These are phyloP conservation scores for Leptopilina boulardi DNA, from an alignment of 1,140 invertebrate species.

Conservation along the genomic window DNA sequence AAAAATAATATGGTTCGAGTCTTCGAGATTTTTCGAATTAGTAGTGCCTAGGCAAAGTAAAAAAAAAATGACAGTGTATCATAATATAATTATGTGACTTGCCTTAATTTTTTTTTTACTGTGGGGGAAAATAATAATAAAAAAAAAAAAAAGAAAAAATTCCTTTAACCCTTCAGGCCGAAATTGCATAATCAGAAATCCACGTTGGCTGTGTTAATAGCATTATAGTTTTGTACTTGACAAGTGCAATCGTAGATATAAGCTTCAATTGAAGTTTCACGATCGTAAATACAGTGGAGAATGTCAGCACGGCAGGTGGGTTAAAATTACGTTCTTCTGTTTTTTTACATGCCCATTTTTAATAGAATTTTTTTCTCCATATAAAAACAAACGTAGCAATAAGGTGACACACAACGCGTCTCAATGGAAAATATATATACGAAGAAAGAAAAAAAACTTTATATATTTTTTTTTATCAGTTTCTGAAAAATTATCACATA, in stretches of 20 bases:
- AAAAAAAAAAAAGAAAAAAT: background rate
- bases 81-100: constrained; percentile 26
- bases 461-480: too few relatives aligned
- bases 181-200: constrained; percentile 49
- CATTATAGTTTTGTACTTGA: constrained; percentile 45
- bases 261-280: constrained; percentile 47
- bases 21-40: too few relatives aligned
- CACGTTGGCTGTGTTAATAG: constrained; percentile 46
- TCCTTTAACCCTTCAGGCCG: constrained; percentile 38
- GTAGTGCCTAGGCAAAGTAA: too few relatives aligned
- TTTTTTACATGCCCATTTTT: background rate
- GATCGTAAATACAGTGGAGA: constrained; percentile 31
- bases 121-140: background rate
- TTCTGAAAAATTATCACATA: too few relatives aligned
- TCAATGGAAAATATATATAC: too few relatives aligned
- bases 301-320: constrained; percentile 29
- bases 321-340: constrained; percentile 12
- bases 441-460: too few relatives aligned
- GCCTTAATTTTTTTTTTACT: constrained; percentile 40
- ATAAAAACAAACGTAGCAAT: background rate
- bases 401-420: background rate
- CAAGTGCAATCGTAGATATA: constrained; percentile 19
- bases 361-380: constrained; percentile 33
- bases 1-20: too few relatives aligned
- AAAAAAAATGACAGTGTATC: background rate